Conservation (phyloP, 2,888 invertebrate species). For the Rhingia rostrata region DNA sequence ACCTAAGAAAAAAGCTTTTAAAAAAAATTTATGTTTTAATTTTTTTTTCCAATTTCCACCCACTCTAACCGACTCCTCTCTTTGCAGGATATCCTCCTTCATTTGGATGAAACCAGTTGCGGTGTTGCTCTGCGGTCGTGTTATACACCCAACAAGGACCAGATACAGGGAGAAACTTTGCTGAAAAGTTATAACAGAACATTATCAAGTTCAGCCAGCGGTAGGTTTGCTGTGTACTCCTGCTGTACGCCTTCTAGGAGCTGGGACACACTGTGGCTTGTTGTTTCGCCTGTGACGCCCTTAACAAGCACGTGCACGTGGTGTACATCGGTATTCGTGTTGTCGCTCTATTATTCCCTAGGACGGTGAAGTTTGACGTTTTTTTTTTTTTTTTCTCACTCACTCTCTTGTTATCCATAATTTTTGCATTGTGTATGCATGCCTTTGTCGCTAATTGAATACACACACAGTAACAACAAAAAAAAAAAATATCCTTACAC, state of each 20-base stretch:
- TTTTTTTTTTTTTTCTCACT: constrained; percentile 12
- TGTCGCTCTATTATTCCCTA: background rate
- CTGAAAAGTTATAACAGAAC: constrained; percentile 31
- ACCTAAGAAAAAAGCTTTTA: background rate
- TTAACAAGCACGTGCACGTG: constrained; percentile 57
- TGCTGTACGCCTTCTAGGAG: background rate
- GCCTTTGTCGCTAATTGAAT: constrained; percentile 53
- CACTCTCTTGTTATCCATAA: background rate
- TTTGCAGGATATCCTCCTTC: constrained; percentile 57
- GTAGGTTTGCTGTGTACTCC: constrained; percentile 1
- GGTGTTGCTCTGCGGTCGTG: constrained; percentile 60
- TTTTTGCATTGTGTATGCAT: constrained; percentile 21
- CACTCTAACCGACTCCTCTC: constrained; percentile 18
- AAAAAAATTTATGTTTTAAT: constrained; percentile 30
- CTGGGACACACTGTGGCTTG: background rate
- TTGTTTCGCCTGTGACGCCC: constrained; percentile 4
- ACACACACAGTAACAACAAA: constrained; percentile 29
- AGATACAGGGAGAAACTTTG: constrained; percentile 53
- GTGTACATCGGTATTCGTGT: constrained; percentile 2
- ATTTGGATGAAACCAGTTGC: constrained; percentile 52
- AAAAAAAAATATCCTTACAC: constrained; percentile 19
- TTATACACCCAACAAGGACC: constrained; percentile 19
- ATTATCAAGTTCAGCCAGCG: constrained; percentile 38
- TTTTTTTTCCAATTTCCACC: constrained; percentile 8
- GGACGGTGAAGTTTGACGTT: constrained; percentile 43